Conservation (phyloP, 1,140 invertebrate species). For the Lutraria rhynchaena region DNA sequence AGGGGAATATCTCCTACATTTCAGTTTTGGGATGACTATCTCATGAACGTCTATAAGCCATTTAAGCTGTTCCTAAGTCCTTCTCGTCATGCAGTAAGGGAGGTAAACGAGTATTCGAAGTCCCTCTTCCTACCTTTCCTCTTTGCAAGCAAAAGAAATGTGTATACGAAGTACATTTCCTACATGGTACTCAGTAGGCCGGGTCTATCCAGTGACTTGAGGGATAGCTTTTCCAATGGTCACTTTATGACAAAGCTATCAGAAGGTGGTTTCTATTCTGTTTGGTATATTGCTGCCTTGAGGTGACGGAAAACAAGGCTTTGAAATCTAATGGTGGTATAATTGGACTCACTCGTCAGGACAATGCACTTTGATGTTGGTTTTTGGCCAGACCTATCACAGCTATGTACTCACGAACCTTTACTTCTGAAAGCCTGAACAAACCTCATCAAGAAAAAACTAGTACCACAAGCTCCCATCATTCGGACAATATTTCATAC, state of each 20-base stretch:
- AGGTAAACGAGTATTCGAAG: not conserved
- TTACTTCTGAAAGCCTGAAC: too few relatives aligned
- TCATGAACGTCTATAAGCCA: not conserved
- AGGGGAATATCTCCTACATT: not conserved
- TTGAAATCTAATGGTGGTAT: slow-evolving; percentile 23
- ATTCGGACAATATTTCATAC: too few relatives aligned
- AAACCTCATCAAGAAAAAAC: too few relatives aligned
- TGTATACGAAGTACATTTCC: slow-evolving; percentile 5
- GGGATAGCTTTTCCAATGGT: not conserved
- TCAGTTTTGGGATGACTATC: slow-evolving; percentile 33
- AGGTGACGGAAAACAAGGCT: slow-evolving; percentile 34
- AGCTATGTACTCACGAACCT: too few relatives aligned
- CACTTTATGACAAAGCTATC: slow-evolving; percentile 7
- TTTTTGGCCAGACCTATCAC: slow-evolving; percentile 15
- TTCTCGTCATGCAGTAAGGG: not conserved
- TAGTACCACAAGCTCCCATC: too few relatives aligned
- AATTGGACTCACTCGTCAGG: slow-evolving; percentile 20
- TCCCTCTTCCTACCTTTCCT: not conserved
- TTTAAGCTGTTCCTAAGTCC: not conserved
- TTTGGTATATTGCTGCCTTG: slow-evolving; percentile 26
- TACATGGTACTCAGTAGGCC: not conserved
- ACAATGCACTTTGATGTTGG: slow-evolving; percentile 12
- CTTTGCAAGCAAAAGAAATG: slow-evolving; percentile 3
- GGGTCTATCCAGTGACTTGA: not conserved
- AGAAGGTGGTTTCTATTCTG: not conserved